Conservation (phyloP, 2,888 invertebrate genomes). For the Chironomus tentans region DNA sequence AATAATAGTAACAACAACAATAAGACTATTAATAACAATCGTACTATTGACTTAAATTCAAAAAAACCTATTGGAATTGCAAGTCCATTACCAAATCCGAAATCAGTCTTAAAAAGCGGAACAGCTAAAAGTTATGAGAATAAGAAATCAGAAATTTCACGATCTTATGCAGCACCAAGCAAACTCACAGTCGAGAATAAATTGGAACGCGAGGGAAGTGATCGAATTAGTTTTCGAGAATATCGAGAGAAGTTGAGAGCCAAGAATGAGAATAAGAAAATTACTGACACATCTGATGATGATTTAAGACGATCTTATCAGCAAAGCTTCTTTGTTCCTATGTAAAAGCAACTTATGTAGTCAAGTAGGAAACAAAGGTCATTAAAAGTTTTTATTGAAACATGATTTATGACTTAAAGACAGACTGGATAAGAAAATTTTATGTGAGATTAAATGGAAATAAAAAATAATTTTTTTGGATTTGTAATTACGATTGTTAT, state of each 20-base stretch:
- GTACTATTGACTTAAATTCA: not conserved
- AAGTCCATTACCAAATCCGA: constrained; percentile 1
- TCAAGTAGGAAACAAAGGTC: not conserved
- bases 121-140: not conserved
- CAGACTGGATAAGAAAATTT: no score
- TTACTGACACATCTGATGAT: constrained; percentile 13
- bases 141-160: not conserved
- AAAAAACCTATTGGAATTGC: constrained; percentile 15
- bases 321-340: constrained; percentile 24
- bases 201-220: not conserved
- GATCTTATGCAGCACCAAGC: not conserved
- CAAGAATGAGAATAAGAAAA: constrained; percentile 14
- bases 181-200: not conserved
- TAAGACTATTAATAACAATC: not conserved
- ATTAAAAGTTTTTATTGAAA: not conserved
- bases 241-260: constrained; percentile 10
- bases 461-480: no score
- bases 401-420: not conserved
- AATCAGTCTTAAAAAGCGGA: not conserved
- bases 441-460: no score
- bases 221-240: constrained; percentile 13
- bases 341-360: not conserved
- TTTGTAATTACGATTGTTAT: no score
- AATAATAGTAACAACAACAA: no score
- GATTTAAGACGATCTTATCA: constrained; percentile 17